Base-by-base conservation (phyloP, 2,113 vertebrate genomes). In the Empidonax alnorum region DNA sequence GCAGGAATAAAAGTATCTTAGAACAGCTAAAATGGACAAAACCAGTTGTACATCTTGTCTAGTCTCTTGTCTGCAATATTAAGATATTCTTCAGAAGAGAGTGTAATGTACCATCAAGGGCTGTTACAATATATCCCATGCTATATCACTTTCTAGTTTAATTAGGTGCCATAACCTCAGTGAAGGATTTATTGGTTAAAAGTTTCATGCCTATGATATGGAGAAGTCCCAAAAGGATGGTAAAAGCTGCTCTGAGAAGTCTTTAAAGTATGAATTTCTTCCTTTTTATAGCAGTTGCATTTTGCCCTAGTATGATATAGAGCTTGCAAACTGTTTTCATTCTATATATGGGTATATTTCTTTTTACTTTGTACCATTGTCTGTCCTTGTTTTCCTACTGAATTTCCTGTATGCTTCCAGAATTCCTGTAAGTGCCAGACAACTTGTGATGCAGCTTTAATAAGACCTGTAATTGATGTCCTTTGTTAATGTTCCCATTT, bases 181-280 rank as follows among this genome's bases (percentile, higher is more conserved):
- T 94, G 81, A 82, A 89, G 49, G 71, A 91, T 87, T 89, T 96
- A 91, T 23, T 83, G 35, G 58, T 76, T 89, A 79, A 82, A 94
- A 87, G 66, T 72, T 61, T 66, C 62, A 66, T 78, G 31, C 62
- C 28, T 77, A 3, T 80, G 50, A 62, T 71, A 53, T 18, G 10
- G 37, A 89, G 59, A 91, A 93, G 50, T 82, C 75, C 82, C 81
- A 41, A 88, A 94, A 92, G 49, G 24, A 21, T 68, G 28, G 12
- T 63, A 85, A 84, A 49, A 81, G 23, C 52, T 86, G 31, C n/a
- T 80, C 65, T 65, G 16, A 75, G 52, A 19, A 53, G 84, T 73
- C 69, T 37, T 90, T 75, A 77, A 87, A 81, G 78, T 78, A 61
- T 18, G 19, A 77, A 35, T 94, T 30, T 93, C 22, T 89, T 91